Conservation (phyloP, 2,797 vertebrate species). For the Bucorvus abyssinicus region DNA sequence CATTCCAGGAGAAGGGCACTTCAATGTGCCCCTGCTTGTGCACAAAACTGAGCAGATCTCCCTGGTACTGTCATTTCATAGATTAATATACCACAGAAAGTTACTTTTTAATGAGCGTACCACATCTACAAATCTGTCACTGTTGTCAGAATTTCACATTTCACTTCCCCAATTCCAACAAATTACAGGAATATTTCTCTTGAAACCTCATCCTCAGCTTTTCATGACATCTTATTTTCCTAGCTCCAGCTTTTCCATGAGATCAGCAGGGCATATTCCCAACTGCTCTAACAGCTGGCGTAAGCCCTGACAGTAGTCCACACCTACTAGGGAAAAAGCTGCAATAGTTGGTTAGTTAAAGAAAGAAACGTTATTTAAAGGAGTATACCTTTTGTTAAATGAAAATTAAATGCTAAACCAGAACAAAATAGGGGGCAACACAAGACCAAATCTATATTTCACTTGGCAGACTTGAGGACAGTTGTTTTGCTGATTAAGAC, state of each 20-base stretch:
- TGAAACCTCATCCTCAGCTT: neutral
- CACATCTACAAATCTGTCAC: neutral
- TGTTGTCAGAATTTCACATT: neutral
- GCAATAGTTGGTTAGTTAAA: neutral
- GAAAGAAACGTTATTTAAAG: neutral
- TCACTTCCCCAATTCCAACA: neutral
- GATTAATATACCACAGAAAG: neutral
- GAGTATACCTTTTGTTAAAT: neutral
- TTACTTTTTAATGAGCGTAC: neutral
- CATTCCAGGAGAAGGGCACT: neutral
- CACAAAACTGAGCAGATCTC: neutral
- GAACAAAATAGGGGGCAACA: neutral
- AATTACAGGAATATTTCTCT: neutral
- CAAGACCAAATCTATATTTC: neutral
- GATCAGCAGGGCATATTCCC: neutral
- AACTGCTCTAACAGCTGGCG: neutral
- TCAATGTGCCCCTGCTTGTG: rapidly evolving
- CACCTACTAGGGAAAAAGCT: neutral
- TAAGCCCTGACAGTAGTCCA: neutral
- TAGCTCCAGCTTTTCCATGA: neutral
- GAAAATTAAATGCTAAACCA: neutral
- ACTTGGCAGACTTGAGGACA: neutral
- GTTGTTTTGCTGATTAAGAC: neutral
- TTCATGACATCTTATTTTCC: neutral
- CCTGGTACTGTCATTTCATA: neutral